These are phyloP conservation scores for Syngnathoides biaculeatus DNA, from an alignment of 2,113 vertebrate genomes.

Conservation along the genomic window DNA sequence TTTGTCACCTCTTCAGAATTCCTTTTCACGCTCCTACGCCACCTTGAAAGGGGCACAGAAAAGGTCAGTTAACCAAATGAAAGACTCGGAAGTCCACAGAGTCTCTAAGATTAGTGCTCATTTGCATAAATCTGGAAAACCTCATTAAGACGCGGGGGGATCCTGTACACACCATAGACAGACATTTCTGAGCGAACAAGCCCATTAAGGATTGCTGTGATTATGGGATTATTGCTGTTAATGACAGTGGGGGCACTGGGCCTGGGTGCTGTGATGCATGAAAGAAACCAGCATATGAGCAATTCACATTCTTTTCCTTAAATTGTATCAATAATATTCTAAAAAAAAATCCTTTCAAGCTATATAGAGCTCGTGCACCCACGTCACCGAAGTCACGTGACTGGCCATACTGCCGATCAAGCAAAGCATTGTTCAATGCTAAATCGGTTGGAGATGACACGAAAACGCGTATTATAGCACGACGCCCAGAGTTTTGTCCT, in stretches of 20 bases:
- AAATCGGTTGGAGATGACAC: no score
- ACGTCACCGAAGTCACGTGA: no score
- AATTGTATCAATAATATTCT: background rate
- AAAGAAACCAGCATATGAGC: constrained; percentile 6
- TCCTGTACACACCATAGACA: constrained; percentile 41
- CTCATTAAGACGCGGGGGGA: constrained; percentile 43
- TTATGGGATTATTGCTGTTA: constrained; percentile 62
- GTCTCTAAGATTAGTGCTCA: constrained; percentile 44
- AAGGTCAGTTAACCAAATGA: constrained; percentile 27
- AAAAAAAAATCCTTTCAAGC: background rate
- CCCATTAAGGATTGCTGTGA: constrained; percentile 59
- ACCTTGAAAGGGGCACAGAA: constrained; percentile 21
- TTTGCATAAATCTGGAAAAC: constrained; percentile 70
- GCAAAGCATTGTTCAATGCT: no score
- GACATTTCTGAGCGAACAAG: constrained; percentile 54
- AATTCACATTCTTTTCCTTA: background rate
- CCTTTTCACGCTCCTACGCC: constrained; percentile 23
- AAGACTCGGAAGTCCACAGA: constrained; percentile 22
- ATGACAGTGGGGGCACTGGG: constrained; percentile 37
- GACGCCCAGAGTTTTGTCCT: no score
- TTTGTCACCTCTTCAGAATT: constrained; percentile 10
- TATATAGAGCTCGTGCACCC: no score
- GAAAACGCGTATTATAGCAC: no score
- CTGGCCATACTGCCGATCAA: no score
- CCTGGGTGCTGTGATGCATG: background rate